Evolutionary conservation across 2,113 vertebrate genomes (phyloP).

Genomic region (Melanotaenia duboulayi): DNA sequence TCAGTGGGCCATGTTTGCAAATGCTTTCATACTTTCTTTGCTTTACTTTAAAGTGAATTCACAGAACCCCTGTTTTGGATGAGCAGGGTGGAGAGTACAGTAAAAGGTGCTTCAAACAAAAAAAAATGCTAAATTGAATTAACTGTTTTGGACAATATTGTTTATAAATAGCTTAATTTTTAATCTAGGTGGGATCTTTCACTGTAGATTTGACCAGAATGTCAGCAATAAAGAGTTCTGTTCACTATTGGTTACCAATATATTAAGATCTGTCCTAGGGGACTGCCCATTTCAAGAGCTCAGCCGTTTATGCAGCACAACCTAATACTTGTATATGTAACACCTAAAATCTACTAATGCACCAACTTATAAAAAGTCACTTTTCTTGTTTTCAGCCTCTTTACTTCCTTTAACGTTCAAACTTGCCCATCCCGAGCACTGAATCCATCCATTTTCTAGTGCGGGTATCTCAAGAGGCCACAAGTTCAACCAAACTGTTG

Average conservation of each 20-base stretch:
- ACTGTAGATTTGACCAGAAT: conserved; percentile 80
- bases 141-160: conserved; percentile 61
- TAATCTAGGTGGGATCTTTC: conserved; percentile 65
- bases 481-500: conserved; percentile 68
- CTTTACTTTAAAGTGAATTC: conserved; percentile 46
- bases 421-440: conserved; percentile 55
- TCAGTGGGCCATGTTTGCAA: conserved; percentile 52
- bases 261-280: conserved; percentile 86
- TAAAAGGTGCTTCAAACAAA: conserved; percentile 76
- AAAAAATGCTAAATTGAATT: conserved; percentile 67
- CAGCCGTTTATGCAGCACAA: conserved; percentile 80
- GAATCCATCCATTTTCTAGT: conserved; percentile 50
- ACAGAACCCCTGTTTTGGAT: conserved; percentile 45
- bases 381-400: conserved; percentile 59
- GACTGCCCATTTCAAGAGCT: conserved; percentile 80
- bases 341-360: conserved; percentile 80
- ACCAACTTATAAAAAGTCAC: conserved; percentile 69
- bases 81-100: conserved; percentile 23
- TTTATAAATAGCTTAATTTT: conserved; percentile 66
- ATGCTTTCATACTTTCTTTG: conserved; percentile 49
- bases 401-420: conserved; percentile 58
- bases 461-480: conserved; percentile 56
- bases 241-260: conserved; percentile 88
- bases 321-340: conserved; percentile 81
- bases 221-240: conserved; percentile 80